A percentile compares a stretch with the other conserved stretches of the same genome.
phyloP scores from a whole-genome alignment of 2,888 invertebrate species.

The Stenurella melanura region DNA sequence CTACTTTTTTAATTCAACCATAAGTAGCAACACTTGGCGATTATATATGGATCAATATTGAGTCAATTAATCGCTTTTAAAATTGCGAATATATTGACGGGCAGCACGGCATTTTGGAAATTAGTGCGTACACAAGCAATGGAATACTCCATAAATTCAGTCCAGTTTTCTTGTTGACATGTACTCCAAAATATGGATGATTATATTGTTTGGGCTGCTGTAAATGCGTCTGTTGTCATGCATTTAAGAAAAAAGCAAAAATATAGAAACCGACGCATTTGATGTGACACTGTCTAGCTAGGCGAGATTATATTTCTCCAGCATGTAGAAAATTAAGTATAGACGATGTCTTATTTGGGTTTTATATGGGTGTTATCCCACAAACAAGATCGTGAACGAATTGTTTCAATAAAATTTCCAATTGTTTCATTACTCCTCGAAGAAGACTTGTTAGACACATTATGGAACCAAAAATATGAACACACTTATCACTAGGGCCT shows the following conservation, averaged over 20 bases:
- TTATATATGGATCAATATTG: background rate
- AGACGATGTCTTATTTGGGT: conserved; percentile 2
- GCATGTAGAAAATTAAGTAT: background rate
- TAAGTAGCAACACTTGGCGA: background rate
- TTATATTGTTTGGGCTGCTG: background rate
- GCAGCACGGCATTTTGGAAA: background rate
- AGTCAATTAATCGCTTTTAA: background rate
- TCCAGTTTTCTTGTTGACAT: background rate
- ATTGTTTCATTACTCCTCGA: too few species aligned
- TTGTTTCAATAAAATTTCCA: too few species aligned
- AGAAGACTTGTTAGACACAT: too few species aligned
- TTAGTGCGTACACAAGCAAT: background rate
- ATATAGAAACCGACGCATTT: background rate
- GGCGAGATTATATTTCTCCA: background rate
- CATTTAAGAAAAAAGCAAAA: background rate
- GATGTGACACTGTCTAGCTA: background rate
- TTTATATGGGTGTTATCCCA: too few species aligned
- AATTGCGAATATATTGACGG: background rate
- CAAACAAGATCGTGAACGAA: too few species aligned
- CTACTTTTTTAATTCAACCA: background rate
- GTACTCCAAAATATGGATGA: background rate
- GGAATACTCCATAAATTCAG: background rate
- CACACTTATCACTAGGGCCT: too few species aligned
- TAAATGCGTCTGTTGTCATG: background rate
- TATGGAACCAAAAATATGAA: too few species aligned